Percentiles rank a stretch among this genome's conserved stretches.
phyloP scores from a whole-genome alignment of 1,140 invertebrate genomes.

The Megalopta genalis region DNA sequence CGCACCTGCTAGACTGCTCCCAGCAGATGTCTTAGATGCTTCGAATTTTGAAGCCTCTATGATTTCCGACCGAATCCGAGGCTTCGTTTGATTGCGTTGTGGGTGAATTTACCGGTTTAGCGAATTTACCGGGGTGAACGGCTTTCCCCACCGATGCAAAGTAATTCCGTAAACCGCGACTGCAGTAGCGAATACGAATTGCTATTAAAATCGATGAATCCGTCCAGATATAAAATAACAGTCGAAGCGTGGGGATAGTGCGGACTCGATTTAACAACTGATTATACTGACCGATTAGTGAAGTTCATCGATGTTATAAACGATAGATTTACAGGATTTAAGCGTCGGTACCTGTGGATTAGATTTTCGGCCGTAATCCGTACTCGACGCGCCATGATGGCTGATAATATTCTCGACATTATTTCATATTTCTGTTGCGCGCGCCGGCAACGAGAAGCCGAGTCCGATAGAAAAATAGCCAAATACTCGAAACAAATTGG shows the following conservation, averaged over 20 bases:
- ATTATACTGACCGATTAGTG: constrained; percentile 49
- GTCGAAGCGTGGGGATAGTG: not conserved
- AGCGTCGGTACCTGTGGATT: constrained; percentile 43
- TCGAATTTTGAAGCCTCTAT: no score
- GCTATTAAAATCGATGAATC: constrained; percentile 30
- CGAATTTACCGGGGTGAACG: not conserved
- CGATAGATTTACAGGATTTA: constrained; percentile 52
- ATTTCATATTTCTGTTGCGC: constrained; percentile 29
- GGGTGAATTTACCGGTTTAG: not conserved
- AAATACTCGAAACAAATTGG: no score
- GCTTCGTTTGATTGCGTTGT: no score
- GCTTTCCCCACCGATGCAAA: not conserved
- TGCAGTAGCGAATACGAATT: not conserved
- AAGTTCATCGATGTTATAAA: constrained; percentile 41
- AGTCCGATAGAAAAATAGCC: no score
- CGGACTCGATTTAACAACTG: constrained; percentile 41
- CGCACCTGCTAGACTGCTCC: not conserved
- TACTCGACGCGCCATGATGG: constrained; percentile 29
- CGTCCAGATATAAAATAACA: constrained; percentile 32
- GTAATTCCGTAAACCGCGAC: not conserved
- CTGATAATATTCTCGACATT: constrained; percentile 28
- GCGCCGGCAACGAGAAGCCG: not conserved
- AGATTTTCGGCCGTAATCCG: constrained; percentile 36
- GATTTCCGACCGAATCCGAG: no score
- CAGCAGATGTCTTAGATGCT: no score